phyloP scores from a whole-genome alignment of 2,113 vertebrate species.

The Hippocampus comes region DNA sequence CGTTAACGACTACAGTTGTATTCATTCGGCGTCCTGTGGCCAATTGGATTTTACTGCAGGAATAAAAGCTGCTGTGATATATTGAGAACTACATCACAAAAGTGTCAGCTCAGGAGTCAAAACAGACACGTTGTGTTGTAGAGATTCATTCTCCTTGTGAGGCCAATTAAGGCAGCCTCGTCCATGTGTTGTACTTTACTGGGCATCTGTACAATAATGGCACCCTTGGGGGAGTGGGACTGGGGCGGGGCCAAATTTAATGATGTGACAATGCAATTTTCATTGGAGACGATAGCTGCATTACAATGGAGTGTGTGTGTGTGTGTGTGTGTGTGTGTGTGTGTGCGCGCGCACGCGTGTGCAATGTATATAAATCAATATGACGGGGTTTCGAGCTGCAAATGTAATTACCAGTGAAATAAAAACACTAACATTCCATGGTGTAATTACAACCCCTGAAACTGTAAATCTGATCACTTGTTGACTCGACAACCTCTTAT shows the following conservation, averaged over 20 bases:
- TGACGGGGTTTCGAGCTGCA: neutral
- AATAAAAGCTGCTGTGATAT: conserved; percentile 2
- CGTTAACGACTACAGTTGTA: neutral
- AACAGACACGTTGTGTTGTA: neutral
- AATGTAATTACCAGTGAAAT: neutral
- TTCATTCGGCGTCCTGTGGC: neutral
- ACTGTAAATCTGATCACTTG: conserved; percentile 7
- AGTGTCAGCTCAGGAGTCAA: conserved; percentile 1
- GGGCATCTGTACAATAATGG: conserved; percentile 1
- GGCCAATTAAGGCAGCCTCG: conserved; percentile 2
- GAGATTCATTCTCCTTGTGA: neutral
- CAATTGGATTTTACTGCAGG: neutral
- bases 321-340: too few relatives aligned
- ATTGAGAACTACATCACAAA: conserved; percentile 2
- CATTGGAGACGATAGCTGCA: conserved; percentile 2
- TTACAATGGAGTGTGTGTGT: neutral
- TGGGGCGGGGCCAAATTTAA: neutral
- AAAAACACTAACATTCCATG: neutral
- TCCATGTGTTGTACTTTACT: conserved; percentile 4
- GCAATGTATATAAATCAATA: conserved; percentile 8
- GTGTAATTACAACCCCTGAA: conserved; percentile 1
- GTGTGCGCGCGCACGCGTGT: neutral
- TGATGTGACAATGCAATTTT: conserved; percentile 5
- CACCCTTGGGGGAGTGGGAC: neutral
- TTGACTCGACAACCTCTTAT: neutral